Evolutionary conservation across 2,888 invertebrate species (phyloP).

Genomic region (Branchellion lobata): DNA sequence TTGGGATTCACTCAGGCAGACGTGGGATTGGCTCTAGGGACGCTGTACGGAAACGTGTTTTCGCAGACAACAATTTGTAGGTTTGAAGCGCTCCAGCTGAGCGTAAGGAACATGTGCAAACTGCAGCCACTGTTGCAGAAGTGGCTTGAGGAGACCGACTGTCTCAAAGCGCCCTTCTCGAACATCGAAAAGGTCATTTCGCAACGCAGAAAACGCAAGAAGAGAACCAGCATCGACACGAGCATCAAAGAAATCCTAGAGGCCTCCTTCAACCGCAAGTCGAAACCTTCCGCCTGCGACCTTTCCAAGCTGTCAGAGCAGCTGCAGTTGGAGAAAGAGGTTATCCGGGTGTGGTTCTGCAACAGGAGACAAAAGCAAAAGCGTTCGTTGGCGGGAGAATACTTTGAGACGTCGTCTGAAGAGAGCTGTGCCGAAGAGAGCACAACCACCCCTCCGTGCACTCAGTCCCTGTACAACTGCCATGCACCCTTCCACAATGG

Average conservation of each 20-base stretch:
- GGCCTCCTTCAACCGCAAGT: conserved; percentile 97
- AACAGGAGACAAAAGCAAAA: no score
- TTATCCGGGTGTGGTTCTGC: conserved; percentile 65
- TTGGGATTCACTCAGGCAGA: conserved; percentile 98
- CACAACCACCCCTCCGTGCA: no score
- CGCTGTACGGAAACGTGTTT: conserved; percentile 98
- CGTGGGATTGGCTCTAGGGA: conserved; percentile 95
- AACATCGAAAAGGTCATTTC: conserved; percentile 94
- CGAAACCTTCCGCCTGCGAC: conserved; percentile 98
- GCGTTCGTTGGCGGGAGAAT: no score
- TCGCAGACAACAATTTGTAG: conserved; percentile 99
- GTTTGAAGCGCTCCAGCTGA: conserved; percentile 96
- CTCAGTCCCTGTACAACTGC: no score
- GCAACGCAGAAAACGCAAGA: conserved; percentile 84
- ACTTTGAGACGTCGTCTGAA: no score
- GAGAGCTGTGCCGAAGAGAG: no score
- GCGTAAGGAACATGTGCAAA: conserved; percentile 99
- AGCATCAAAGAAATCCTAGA: conserved; percentile 91
- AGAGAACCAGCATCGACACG: conserved; percentile 97
- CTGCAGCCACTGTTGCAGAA: conserved; percentile 95
- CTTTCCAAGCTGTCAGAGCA: conserved; percentile 90
- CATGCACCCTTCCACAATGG: no score
- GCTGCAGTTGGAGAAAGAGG: conserved; percentile 92
- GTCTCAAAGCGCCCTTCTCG: conserved; percentile 93
- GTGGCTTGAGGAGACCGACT: conserved; percentile 99